Base-by-base conservation (phyloP, 2,797 vertebrate species). In the Chelon labrosus region DNA sequence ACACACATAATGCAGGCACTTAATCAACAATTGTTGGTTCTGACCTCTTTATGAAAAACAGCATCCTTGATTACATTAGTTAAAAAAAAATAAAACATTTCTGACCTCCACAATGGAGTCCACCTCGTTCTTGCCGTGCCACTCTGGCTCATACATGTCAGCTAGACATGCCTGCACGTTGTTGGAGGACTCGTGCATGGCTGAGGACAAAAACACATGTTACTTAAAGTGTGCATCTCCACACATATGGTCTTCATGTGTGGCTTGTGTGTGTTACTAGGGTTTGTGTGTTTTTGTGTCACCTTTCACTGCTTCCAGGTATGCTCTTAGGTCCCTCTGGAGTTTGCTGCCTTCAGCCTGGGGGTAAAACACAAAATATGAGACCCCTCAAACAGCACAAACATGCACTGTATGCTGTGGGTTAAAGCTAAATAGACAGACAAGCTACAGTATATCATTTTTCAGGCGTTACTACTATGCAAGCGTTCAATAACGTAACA, bases 131-230 rank as follows among this genome's bases (percentile, higher is more conserved):
- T 96, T 96, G 71, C 97, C 96, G 0, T 96, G 94, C 98, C 98
- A 99, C 0, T 99, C 97, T 0, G 95, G 95, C 77, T 99, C 98
- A 42, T 99, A 99, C 90, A 99, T 96, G 83, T 99, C 98, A 73
- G 95, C 96, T 86, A 99, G 91, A 90, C 97, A 99, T 6, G 98
- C 92, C 0, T 96, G 97, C 77, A 99, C 77, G 78, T 95, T 97
- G 90, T 96, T 98, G 81, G 98, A 99, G 65, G 98, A 97, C 86
- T 99, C 98, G 0, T 99, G 98, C 98, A 99, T 99, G 31, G 97
- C 98, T 99, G 90, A 46, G 58, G 57, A 79, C 14, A 78, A 55
- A 77, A 44, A 76, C 7, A 70, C 27, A 60, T 25, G 19, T 80
- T 20, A 80, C 22, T 22, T 8, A 22, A 20, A 20, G 7, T 51